Base-by-base conservation (phyloP, 2,888 invertebrate species). In the Corbicula japonica region DNA sequence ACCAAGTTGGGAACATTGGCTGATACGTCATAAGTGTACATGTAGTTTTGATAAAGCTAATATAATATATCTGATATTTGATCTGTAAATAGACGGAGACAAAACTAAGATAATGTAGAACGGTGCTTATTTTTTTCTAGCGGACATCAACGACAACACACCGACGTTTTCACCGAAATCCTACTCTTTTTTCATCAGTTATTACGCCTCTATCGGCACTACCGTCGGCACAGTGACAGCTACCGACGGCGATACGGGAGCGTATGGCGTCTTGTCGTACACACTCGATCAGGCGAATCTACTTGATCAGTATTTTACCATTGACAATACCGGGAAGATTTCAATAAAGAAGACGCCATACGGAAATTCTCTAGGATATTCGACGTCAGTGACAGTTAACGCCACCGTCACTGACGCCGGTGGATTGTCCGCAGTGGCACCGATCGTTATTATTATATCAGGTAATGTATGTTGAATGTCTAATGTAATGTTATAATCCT, bases 91-190 rank as follows among this genome's bases (percentile, higher is more conserved):
- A n/a, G n/a, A n/a, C n/a, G n/a, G n/a, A n/a, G n/a, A n/a, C n/a
- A n/a, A n/a, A n/a, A n/a, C n/a, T n/a, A n/a, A n/a, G n/a, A n/a
- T n/a, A n/a, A n/a, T n/a, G n/a, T n/a, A n/a, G n/a, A n/a, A n/a
- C n/a, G n/a, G n/a, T n/a, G n/a, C n/a, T n/a, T n/a, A n/a, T n/a
- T n/a, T 6, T 38, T 2, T 34, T 62, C 26, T 38, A 71, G 71
- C 30, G 15, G 52, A 70, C 48, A 44, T 32, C 23, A 70, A 86
- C 62, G 85, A 85, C 69, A 73, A 80, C 26, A 74, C 79, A 4
- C 87, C 88, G 18, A 46, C 62, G 10, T 87, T 87, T 72, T 80
- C 80, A 21, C 76, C 82, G 35, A 58, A 35, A 5, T 35, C 48
- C 6, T 85, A 85, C 60, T 32, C 68, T 8, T 65, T 61, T 15